A percentile compares a stretch with the other conserved stretches of the same genome.
Conservation (phyloP, 2,797 vertebrate species). For the Danio choprae region DNA sequence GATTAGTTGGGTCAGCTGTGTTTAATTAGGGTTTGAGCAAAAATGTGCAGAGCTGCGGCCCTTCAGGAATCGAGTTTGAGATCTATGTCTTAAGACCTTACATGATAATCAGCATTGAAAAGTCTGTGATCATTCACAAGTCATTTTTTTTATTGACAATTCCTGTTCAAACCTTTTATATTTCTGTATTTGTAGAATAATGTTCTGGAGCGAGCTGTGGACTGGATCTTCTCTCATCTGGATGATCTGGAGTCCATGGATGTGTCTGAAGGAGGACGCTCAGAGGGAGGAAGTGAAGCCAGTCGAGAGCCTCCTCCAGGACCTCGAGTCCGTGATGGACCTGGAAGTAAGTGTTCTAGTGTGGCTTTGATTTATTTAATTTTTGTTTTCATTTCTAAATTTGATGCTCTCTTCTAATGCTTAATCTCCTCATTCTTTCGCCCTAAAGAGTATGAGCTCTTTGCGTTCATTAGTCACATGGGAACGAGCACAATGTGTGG, state of each 20-base stretch:
- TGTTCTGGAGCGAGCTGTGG: slow-evolving; percentile 91
- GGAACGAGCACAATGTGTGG: slow-evolving; percentile 98
- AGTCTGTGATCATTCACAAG: neutral
- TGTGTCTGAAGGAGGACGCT: slow-evolving; percentile 95
- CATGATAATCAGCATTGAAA: no score
- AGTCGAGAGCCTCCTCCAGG: slow-evolving; percentile 85
- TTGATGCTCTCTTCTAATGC: neutral
- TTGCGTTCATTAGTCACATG: slow-evolving; percentile 99
- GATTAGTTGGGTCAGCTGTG: no score
- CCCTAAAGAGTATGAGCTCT: slow-evolving; percentile 91
- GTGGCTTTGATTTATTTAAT: neutral
- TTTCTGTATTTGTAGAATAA: slow-evolving; percentile 84
- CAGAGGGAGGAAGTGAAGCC: slow-evolving; percentile 90
- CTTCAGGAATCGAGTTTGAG: no score
- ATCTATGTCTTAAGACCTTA: no score
- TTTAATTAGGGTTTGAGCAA: no score
- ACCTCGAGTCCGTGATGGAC: slow-evolving; percentile 92
- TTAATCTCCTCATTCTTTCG: neutral
- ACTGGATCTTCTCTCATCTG: slow-evolving; percentile 99
- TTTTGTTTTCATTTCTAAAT: neutral
- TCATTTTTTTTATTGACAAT: neutral
- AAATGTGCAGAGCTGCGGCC: no score
- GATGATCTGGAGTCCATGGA: slow-evolving; percentile 99
- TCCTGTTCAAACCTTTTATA: neutral
- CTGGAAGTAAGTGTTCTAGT: slow-evolving; percentile 88